phyloP scores from a whole-genome alignment of 2,113 vertebrate species.

The Actenoides lindsayi region DNA sequence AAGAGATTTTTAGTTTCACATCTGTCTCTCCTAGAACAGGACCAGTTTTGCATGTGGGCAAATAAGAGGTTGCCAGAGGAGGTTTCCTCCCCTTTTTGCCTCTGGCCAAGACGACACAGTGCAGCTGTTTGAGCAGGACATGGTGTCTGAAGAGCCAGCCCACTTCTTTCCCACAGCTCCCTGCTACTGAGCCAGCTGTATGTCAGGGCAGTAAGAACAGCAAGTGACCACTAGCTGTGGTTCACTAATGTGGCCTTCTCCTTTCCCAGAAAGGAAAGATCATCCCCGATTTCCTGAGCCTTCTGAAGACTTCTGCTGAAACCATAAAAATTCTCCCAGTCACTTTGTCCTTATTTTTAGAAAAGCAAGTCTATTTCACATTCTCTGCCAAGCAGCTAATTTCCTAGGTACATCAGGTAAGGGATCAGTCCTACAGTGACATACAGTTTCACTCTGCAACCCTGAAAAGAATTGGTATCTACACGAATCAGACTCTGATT shows the following conservation, averaged over 20 bases:
- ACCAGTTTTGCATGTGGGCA: not conserved
- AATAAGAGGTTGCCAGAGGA: not conserved
- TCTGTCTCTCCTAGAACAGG: not conserved
- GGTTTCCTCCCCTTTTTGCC: not conserved
- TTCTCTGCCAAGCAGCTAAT: not conserved
- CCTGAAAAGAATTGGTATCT: not conserved
- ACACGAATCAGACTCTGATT: not conserved
- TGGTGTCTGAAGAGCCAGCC: not conserved
- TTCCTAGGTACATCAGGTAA: not conserved
- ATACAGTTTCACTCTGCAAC: not conserved
- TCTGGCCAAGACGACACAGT: not conserved
- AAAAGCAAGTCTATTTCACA: not conserved
- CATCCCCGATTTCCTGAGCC: not conserved
- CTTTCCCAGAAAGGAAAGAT: not conserved
- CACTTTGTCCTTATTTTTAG: not conserved
- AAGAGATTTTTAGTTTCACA: not conserved
- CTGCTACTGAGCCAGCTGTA: not conserved
- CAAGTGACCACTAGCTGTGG: not conserved
- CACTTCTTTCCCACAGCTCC: not conserved
- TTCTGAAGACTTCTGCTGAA: not conserved
- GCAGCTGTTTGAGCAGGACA: not conserved
- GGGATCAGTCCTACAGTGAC: not conserved
- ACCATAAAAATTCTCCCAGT: not conserved
- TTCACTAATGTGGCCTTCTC: not conserved
- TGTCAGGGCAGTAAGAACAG: not conserved